Conservation (phyloP, 2,888 invertebrate genomes). For the Archips xylosteana region DNA sequence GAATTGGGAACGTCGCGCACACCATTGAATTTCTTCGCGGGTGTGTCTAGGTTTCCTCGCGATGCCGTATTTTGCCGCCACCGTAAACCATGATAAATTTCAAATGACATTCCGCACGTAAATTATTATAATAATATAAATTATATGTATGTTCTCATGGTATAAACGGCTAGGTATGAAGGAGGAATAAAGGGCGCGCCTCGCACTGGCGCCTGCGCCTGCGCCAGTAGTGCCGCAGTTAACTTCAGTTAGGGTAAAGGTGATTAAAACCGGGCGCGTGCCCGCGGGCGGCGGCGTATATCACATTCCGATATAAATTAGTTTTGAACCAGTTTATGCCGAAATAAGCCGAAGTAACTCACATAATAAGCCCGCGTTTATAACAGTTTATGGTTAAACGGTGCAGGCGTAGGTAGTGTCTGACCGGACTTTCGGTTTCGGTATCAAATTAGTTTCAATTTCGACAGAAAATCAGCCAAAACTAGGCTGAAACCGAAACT, state of each 20-base stretch:
- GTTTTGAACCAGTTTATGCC: conserved; percentile 78
- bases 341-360: conserved; percentile 67
- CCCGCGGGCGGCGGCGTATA: conserved; percentile 75
- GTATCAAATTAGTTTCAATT: too few relatives aligned
- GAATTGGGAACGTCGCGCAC: too few relatives aligned
- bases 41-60: too few relatives aligned
- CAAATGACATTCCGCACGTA: too few relatives aligned
- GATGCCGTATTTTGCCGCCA: too few relatives aligned
- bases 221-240: conserved; percentile 48
- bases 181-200: background rate
- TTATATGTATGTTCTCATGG: background rate
- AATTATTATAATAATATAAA: too few relatives aligned
- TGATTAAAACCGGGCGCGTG: conserved; percentile 80
- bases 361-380: conserved; percentile 65
- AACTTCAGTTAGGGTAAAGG: conserved; percentile 73
- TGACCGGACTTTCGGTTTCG: too few relatives aligned
- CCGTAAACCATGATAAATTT: too few relatives aligned
- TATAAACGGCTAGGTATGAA: background rate
- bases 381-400: conserved; percentile 47
- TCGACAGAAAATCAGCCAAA: too few relatives aligned
- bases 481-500: too few relatives aligned
- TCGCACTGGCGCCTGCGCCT: conserved; percentile 14
- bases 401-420: background rate
- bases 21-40: too few relatives aligned
- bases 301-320: conserved; percentile 85